Evolutionary conservation across 2,797 vertebrate genomes (phyloP).

Genomic region (Chaenodraco wilsoni): DNA sequence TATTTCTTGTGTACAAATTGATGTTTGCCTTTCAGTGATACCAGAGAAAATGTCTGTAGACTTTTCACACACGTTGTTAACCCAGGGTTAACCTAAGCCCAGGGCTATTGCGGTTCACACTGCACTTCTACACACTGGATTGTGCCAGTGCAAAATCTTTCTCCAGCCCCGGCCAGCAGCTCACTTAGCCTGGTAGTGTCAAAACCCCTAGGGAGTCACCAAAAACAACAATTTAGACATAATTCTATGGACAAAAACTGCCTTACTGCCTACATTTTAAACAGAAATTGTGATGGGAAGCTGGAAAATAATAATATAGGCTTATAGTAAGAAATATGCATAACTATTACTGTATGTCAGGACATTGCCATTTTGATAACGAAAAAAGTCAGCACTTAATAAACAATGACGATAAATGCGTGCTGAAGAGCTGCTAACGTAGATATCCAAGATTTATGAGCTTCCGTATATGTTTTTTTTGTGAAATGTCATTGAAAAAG

Average conservation of each 20-base stretch:
- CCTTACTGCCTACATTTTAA: neutral
- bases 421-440: neutral
- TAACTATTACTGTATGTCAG: neutral
- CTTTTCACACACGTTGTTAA: no score
- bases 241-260: no score
- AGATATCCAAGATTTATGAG: neutral
- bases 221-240: neutral
- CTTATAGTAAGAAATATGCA: neutral
- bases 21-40: neutral
- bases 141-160: no score
- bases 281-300: neutral
- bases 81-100: no score
- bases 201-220: neutral
- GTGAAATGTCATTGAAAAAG: slow-evolving; percentile 5
- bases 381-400: slow-evolving; percentile 1
- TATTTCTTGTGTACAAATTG: slow-evolving; percentile 4
- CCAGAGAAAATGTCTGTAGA: slow-evolving; percentile 5
- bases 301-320: neutral
- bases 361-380: neutral
- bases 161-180: no score
- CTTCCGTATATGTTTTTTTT: neutral
- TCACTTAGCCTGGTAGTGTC: no score
- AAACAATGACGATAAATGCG: neutral
- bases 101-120: no score
- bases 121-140: no score